Conservation (phyloP, 2,113 vertebrate species). For the Halcyon malimbica region DNA sequence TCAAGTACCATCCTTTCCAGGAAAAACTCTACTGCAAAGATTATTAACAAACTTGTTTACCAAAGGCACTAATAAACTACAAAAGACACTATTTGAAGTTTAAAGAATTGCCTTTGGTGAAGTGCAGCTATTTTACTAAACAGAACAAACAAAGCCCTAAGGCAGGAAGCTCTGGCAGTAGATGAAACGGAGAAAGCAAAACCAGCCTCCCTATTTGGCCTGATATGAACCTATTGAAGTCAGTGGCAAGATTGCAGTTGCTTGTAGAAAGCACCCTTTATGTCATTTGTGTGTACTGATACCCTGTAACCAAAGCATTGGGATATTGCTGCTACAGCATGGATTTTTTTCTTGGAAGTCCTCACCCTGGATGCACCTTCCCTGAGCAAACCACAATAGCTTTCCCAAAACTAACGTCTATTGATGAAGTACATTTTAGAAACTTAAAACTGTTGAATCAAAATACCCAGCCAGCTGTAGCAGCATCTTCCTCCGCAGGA, state of each 20-base stretch:
- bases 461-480: background rate
- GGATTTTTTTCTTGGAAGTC: background rate
- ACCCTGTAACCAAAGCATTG: background rate
- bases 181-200: conserved; percentile 28
- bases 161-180: conserved; percentile 42
- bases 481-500: background rate
- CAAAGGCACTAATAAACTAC: background rate
- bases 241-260: background rate
- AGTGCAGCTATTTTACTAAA: background rate
- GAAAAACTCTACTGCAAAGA: background rate
- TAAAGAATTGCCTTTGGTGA: conserved; percentile 7
- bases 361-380: background rate
- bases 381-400: background rate
- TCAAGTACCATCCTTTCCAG: background rate
- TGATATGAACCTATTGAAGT: conserved; percentile 21
- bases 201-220: background rate
- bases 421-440: background rate
- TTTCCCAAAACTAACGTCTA: background rate
- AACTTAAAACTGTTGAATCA: background rate
- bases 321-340: background rate
- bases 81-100: background rate
- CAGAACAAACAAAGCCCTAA: conserved; percentile 33
- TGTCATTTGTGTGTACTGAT: background rate
- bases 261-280: background rate
- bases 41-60: background rate